These are phyloP conservation scores for Carlito syrichta DNA, from an alignment of 2,113 vertebrate genomes.

Conservation along the genomic window DNA sequence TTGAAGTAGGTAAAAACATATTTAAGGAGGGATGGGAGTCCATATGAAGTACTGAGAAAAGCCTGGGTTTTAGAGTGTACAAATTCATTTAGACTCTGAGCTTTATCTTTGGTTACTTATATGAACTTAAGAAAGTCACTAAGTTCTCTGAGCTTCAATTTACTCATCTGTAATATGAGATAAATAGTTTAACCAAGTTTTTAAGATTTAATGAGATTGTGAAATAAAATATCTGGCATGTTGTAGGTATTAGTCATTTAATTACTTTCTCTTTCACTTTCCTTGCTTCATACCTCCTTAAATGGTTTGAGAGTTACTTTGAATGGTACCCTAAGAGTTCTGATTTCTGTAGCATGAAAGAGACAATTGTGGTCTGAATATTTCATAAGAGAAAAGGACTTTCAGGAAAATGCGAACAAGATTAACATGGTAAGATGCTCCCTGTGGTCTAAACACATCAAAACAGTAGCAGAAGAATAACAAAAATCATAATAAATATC, in stretches of 20 bases:
- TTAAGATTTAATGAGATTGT: background rate
- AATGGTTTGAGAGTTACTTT: constrained; percentile 41
- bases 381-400: constrained; percentile 57
- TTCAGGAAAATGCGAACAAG: constrained; percentile 43
- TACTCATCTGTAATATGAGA: constrained; percentile 37
- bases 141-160: background rate
- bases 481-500: constrained; percentile 11
- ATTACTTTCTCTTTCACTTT: background rate
- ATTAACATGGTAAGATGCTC: constrained; percentile 46
- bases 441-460: constrained; percentile 44
- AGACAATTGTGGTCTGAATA: constrained; percentile 53
- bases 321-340: constrained; percentile 23
- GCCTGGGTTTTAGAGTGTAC: background rate
- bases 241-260: constrained; percentile 5
- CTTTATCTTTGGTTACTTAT: background rate
- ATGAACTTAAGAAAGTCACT: background rate
- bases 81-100: background rate
- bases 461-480: constrained; percentile 49
- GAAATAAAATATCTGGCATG: background rate
- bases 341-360: constrained; percentile 45
- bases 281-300: constrained; percentile 14
- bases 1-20: background rate
- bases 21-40: background rate
- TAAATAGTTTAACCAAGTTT: constrained; percentile 9
- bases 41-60: background rate